A percentile compares a stretch with the other conserved stretches of the same genome.
Evolutionary conservation across 53 echinoderm and acorn worm species (phyloP).

Genomic region (Holothuria leucospilota): DNA sequence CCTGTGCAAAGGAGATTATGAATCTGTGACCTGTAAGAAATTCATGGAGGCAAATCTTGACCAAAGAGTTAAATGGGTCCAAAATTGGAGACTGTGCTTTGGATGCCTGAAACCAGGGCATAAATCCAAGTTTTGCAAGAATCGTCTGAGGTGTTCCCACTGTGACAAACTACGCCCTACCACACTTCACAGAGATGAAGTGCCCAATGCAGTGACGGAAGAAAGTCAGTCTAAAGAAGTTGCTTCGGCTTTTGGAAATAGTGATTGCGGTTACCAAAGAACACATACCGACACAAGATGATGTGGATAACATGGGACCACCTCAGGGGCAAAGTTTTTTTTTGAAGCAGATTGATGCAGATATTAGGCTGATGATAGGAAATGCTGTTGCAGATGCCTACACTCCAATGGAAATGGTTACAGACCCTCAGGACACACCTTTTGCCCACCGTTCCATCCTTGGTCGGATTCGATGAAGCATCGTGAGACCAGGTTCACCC

Average conservation of each 20-base stretch:
- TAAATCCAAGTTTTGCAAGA: constrained; percentile 49
- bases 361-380: constrained; percentile 62
- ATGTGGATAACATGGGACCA: constrained; percentile 59
- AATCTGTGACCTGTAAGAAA: not conserved
- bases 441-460: constrained; percentile 46
- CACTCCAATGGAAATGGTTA: constrained; percentile 51
- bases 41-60: not conserved
- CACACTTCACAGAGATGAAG: constrained; percentile 45
- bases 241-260: too few relatives aligned
- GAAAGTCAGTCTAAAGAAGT: too few relatives aligned
- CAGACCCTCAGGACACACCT: constrained; percentile 53
- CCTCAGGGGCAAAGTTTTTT: constrained; percentile 21
- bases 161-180: constrained; percentile 61
- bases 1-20: constrained; percentile 26
- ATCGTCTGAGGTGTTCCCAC: constrained; percentile 36
- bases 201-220: not conserved
- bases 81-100: constrained; percentile 48
- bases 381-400: constrained; percentile 65
- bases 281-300: constrained; percentile 57
- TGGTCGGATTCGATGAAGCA: constrained; percentile 55
- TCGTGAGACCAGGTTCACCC: constrained; percentile 7
- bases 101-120: constrained; percentile 53
- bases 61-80: constrained; percentile 33
- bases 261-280: constrained; percentile 30
- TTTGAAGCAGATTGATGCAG: constrained; percentile 51